Evolutionary conservation across 2,113 vertebrate species (phyloP).

Genomic region (Trematomus loennbergii): DNA sequence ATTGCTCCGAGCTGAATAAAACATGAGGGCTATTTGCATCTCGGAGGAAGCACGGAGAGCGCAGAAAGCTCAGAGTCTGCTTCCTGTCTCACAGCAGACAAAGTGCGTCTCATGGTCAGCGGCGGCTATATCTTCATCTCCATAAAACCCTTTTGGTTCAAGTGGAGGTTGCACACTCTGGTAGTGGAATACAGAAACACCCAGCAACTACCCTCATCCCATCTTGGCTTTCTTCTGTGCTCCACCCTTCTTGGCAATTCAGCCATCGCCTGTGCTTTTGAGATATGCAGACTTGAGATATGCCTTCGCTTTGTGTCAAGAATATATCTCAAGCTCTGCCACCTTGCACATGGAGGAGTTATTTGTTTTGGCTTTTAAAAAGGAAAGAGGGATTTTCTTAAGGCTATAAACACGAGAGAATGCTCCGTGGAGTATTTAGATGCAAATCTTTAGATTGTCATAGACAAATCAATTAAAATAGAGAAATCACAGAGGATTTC

Average conservation of each 20-base stretch:
- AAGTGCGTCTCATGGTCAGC: slow-evolving; percentile 40
- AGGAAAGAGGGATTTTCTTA: slow-evolving; percentile 31
- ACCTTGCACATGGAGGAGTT: slow-evolving; percentile 12
- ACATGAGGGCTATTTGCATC: slow-evolving; percentile 62
- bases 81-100: slow-evolving; percentile 36
- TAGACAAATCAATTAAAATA: slow-evolving; percentile 33
- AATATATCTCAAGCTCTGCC: slow-evolving; percentile 27
- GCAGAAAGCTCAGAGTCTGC: slow-evolving; percentile 14
- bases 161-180: slow-evolving; percentile 39
- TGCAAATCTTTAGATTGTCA: slow-evolving; percentile 22
- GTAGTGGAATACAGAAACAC: slow-evolving; percentile 42
- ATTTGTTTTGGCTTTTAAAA: slow-evolving; percentile 33
- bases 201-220: slow-evolving; percentile 20
- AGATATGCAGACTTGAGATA: slow-evolving; percentile 59
- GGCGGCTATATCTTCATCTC: slow-evolving; percentile 42
- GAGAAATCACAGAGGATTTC: slow-evolving; percentile 19
- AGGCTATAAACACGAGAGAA: slow-evolving; percentile 15
- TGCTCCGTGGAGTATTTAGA: not conserved
- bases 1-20: slow-evolving; percentile 65
- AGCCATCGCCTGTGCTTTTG: slow-evolving; percentile 29
- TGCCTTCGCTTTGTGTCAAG: slow-evolving; percentile 6
- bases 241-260: slow-evolving; percentile 36
- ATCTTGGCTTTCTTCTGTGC: slow-evolving; percentile 31
- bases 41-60: slow-evolving; percentile 3
- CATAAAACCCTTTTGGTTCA: slow-evolving; percentile 59